Evolutionary conservation across 1,140 invertebrate species (phyloP), one percentile per base, ranked within the genome.

Genomic region (Sycobia sp.): DNA sequence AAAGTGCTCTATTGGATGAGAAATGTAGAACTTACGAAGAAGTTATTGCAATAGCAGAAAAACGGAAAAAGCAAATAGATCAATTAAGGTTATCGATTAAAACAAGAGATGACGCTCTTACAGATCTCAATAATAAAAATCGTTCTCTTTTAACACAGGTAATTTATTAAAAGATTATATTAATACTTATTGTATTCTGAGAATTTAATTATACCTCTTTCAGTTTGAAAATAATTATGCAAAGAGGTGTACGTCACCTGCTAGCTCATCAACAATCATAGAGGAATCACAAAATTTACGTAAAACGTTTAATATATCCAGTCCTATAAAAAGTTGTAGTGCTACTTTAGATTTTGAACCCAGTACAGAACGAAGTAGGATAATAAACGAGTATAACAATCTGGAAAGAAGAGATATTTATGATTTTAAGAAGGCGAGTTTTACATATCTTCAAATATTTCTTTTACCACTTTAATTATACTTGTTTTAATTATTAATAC

Each of bases 111-210:
- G 79, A 81, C 9, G 75, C 77, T 16, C 70, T 81, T 5, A 74
- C 74, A 0, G 80, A 82, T 66, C 62, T 80, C 7, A 82, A 75
- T 51, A 79, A 77, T 57, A 82, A 78, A 68, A 73, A 82, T 67
- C 72, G 78, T 34, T 22, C 73, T 2, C 62, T 82, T 41, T 64
- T 80, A 14, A 70, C 72, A 36, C 77, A 82, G 69, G 78, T 82
- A 61, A 70, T 58, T 67, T 36, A 23, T 20, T 49, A 32, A 27
- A n/a, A 27, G 38, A 22, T 25, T 50, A 50, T 25, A 23, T 11
- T 32, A 32, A 34, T 49, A 49, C 20, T 56, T 22, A 4, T 29
- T 47, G 58, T 27, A 14, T 44, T 36, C 22, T 29, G 25, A 10
- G 14, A 39, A 39, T 39, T 14, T 23, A 25, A 38, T 38, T 53